Evolutionary conservation across 2,797 vertebrate species (phyloP).

Genomic region (Sebastes matsubarae): DNA sequence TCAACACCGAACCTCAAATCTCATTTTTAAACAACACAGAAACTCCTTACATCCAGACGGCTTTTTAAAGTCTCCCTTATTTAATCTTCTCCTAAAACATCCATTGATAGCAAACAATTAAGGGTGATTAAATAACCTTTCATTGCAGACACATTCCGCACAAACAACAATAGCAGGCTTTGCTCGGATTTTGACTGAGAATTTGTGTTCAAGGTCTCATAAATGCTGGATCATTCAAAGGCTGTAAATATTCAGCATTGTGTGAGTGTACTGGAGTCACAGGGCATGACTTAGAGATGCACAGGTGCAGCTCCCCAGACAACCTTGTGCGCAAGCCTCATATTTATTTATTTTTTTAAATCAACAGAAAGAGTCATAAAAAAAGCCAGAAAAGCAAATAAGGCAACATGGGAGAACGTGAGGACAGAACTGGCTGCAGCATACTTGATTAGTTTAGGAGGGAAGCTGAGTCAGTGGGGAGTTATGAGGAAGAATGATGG

Average conservation of each 20-base stretch:
- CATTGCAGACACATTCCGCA: not conserved
- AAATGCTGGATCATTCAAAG: not conserved
- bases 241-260: slow-evolving; percentile 2
- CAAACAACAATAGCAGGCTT: not conserved
- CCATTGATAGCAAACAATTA: slow-evolving; percentile 9
- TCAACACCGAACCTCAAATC: not conserved
- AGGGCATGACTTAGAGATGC: not conserved
- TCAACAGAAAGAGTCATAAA: not conserved
- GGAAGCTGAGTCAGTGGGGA: not conserved
- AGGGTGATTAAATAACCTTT: not conserved
- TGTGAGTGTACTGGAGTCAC: not conserved
- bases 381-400: not conserved
- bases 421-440: not conserved
- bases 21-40: not conserved
- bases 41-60: not conserved
- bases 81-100: not conserved
- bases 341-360: not conserved
- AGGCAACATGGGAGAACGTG: not conserved
- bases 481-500: not conserved
- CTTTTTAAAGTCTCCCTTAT: not conserved
- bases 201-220: not conserved
- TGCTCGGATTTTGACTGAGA: not conserved
- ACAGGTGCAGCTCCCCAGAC: not conserved
- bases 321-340: not conserved
- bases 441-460: not conserved